Evolutionary conservation across 2,113 vertebrate species (phyloP).

Genomic region (Furnarius figulus): DNA sequence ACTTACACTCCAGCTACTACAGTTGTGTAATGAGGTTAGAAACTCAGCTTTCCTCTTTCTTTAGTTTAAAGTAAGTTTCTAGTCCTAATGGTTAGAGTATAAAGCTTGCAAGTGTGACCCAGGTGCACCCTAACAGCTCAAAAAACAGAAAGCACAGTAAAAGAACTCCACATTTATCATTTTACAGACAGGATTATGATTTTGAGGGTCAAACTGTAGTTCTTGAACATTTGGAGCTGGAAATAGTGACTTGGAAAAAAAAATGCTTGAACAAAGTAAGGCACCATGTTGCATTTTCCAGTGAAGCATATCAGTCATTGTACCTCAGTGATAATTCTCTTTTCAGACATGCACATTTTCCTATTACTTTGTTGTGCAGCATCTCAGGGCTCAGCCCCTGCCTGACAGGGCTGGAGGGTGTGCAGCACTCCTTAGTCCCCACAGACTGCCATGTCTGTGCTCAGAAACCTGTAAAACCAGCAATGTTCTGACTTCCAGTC

Average conservation of each 20-base stretch:
- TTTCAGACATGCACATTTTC: not conserved
- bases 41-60: constrained; percentile 54
- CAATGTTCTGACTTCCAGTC: not conserved
- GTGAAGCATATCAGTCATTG: not conserved
- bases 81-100: constrained; percentile 46
- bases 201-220: constrained; percentile 38
- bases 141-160: constrained; percentile 36
- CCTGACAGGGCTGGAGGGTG: not conserved
- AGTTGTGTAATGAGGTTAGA: constrained; percentile 62
- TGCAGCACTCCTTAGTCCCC: not conserved
- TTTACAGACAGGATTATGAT: constrained; percentile 9
- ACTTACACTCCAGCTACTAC: constrained; percentile 51
- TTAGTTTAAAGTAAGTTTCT: constrained; percentile 50
- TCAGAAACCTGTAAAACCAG: not conserved
- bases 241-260: not conserved
- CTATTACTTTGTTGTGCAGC: not conserved
- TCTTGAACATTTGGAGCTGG: constrained; percentile 34
- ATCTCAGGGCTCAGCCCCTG: not conserved
- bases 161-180: constrained; percentile 11
- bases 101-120: constrained; percentile 61
- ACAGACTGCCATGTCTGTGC: not conserved
- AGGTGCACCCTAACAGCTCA: constrained; percentile 27
- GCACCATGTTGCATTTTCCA: constrained; percentile 5
- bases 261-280: not conserved
- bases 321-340: not conserved